Evolutionary conservation across 2,888 invertebrate genomes (phyloP).

Genomic region (Epistrophella euchroma): DNA sequence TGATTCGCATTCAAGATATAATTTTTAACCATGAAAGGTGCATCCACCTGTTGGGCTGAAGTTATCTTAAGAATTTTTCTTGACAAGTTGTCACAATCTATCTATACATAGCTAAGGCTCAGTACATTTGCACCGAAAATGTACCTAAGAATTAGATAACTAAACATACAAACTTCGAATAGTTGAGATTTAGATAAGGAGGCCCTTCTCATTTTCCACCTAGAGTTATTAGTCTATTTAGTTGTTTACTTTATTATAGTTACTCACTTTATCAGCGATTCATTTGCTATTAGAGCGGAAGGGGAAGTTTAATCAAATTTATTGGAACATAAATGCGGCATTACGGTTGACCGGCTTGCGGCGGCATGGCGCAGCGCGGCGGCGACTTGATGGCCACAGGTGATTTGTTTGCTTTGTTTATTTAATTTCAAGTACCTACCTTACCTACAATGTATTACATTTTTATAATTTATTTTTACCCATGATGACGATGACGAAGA

Average conservation of each 20-base stretch:
- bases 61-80: slow-evolving; percentile 66
- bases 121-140: slow-evolving; percentile 62
- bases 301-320: slow-evolving; percentile 67
- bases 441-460: slow-evolving; percentile 17
- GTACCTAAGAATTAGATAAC: slow-evolving; percentile 39
- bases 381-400: slow-evolving; percentile 53
- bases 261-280: slow-evolving; percentile 63
- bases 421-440: slow-evolving; percentile 26
- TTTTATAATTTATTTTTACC: slow-evolving; percentile 51
- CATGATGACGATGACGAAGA: background rate
- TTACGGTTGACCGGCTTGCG: background rate
- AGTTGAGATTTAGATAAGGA: slow-evolving; percentile 51
- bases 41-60: slow-evolving; percentile 62
- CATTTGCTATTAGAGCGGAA: slow-evolving; percentile 45
- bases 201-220: slow-evolving; percentile 60
- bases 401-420: slow-evolving; percentile 60
- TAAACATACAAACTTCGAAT: background rate
- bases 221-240: slow-evolving; percentile 41
- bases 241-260: slow-evolving; percentile 44
- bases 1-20: slow-evolving; percentile 65
- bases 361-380: too few species aligned
- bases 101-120: background rate
- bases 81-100: slow-evolving; percentile 48
- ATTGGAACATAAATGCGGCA: slow-evolving; percentile 51
- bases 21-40: slow-evolving; percentile 57